Evolutionary conservation across 1,140 invertebrate species (phyloP).

Genomic region (Caenorhabditis briggsae): DNA sequence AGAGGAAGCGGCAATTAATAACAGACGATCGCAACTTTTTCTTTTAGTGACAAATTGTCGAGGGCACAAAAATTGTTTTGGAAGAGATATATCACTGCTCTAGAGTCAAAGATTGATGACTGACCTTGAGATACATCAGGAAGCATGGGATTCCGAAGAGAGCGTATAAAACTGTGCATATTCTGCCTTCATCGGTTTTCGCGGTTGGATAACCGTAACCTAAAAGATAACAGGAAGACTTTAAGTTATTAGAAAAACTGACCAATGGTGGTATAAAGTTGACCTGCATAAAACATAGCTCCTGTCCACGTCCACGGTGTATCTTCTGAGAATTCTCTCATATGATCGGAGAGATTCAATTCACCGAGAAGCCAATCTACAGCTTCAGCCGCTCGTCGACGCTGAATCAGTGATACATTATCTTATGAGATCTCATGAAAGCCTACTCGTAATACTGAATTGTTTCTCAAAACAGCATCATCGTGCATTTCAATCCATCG

Average conservation of each 20-base stretch:
- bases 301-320: conserved; percentile 76
- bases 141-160: conserved; percentile 76
- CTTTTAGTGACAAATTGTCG: conserved; percentile 23
- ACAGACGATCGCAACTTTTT: not conserved
- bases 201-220: conserved; percentile 75
- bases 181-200: conserved; percentile 70
- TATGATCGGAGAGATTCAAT: conserved; percentile 74
- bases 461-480: conserved; percentile 24
- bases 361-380: conserved; percentile 74
- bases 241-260: conserved; percentile 3
- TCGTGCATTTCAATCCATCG: conserved; percentile 41
- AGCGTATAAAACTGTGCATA: conserved; percentile 76
- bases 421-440: not conserved
- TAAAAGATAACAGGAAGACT: conserved; percentile 60
- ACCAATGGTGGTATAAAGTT: conserved; percentile 77
- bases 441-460: not conserved
- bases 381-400: conserved; percentile 74
- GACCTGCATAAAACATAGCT: conserved; percentile 76
- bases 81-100: not conserved
- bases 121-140: conserved; percentile 72
- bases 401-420: conserved; percentile 46
- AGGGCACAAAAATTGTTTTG: not conserved
- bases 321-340: conserved; percentile 66
- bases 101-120: not conserved
- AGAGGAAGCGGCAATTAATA: conserved; percentile 32